Evolutionary conservation across 2,888 invertebrate genomes (phyloP).

Genomic region (Cryptocheilus praepositus): DNA sequence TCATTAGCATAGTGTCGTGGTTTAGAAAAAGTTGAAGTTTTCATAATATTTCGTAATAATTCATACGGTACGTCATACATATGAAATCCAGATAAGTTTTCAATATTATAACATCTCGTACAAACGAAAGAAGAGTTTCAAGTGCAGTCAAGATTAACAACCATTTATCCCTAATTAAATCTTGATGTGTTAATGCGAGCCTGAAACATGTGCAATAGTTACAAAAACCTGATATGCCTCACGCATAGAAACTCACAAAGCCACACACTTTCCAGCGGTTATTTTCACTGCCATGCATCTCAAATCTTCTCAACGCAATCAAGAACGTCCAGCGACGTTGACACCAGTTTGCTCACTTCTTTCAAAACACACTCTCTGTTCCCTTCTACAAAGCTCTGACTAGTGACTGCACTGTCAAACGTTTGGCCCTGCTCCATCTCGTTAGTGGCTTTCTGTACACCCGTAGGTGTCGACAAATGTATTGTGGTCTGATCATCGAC

Average conservation of each 20-base stretch:
- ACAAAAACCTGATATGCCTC: conserved; percentile 7
- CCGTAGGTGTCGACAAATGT: conserved; percentile 48
- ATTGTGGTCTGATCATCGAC: conserved; percentile 65
- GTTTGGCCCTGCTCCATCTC: conserved; percentile 15
- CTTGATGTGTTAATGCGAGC: not conserved
- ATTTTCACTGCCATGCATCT: conserved; percentile 3
- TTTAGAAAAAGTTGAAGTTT: too few relatives aligned
- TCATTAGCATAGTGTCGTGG: too few relatives aligned
- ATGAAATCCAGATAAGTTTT: too few relatives aligned
- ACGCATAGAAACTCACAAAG: conserved; percentile 23
- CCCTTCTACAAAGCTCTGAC: conserved; percentile 30
- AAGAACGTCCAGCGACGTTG: conserved; percentile 29
- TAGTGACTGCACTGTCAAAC: conserved; percentile 19
- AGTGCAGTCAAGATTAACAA: too few relatives aligned
- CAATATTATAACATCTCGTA: too few relatives aligned
- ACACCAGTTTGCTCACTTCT: conserved; percentile 39
- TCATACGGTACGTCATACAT: too few relatives aligned
- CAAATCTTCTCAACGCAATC: conserved; percentile 6
- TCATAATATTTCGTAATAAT: too few relatives aligned
- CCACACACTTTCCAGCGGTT: not conserved
- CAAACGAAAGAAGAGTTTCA: too few relatives aligned
- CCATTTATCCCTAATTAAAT: too few relatives aligned
- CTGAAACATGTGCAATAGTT: not conserved
- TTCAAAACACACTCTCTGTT: conserved; percentile 34
- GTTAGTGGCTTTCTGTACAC: conserved; percentile 35